A percentile compares a stretch with the other conserved stretches of the same genome.
Conservation (phyloP, 2,113 vertebrate genomes). For the Aptenodytes patagonicus region DNA sequence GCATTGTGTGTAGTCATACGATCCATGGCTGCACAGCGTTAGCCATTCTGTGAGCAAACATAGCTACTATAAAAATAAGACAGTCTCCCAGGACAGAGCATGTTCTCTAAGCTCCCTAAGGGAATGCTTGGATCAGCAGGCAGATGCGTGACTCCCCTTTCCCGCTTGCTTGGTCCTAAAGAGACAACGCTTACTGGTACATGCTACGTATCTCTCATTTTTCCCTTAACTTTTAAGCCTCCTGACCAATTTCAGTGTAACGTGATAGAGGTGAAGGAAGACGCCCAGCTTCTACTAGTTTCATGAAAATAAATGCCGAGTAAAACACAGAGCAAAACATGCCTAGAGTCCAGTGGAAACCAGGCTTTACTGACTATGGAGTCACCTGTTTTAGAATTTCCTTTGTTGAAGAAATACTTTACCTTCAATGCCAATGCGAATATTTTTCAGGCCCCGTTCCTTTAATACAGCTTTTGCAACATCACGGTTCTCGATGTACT, state of each 20-base stretch:
- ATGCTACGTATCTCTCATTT: neutral
- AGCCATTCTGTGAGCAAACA: neutral
- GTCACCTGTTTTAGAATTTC: neutral
- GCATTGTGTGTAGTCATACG: neutral
- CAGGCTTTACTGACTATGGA: neutral
- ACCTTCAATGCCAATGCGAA: constrained; percentile 85
- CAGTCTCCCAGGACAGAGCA: neutral
- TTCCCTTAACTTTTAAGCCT: neutral
- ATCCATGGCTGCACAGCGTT: neutral
- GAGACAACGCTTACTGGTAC: neutral
- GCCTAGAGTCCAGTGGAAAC: neutral
- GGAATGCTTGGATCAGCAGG: neutral
- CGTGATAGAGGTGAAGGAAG: neutral
- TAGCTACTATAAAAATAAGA: neutral
- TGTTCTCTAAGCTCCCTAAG: neutral
- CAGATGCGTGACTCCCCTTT: neutral
- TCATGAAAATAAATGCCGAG: neutral
- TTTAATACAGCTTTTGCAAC: constrained; percentile 82
- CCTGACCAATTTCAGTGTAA: neutral
- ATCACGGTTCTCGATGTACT: constrained; percentile 83
- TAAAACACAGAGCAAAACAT: neutral
- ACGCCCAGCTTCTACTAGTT: neutral
- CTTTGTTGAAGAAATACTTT: neutral
- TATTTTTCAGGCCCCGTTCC: constrained; percentile 83
- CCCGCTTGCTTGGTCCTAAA: neutral